These are phyloP conservation scores for Mus musculus DNA, from an alignment of 2,113 vertebrate species.

Conservation along the genomic window GRCm39 chr6:71562501-71563000, in stretches of 20 bases:
- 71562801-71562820: no score
- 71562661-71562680: not conserved
- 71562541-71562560: not conserved
- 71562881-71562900: not conserved
- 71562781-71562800: no score
- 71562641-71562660: slow-evolving; percentile 37
- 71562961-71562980: no score
- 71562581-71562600: not conserved
- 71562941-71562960: not conserved
- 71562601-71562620: not conserved
- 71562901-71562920: not conserved
- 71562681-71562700: not conserved
- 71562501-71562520: not conserved
- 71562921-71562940: not conserved
- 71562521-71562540: not conserved
- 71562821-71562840: not conserved
- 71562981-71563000: not conserved
- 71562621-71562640: slow-evolving; percentile 1
- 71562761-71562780: no score
- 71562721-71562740: no score
- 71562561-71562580: not conserved
- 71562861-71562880: not conserved
- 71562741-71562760: no score
- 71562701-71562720: no score
- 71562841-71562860: no score